Evolutionary conservation across 2,113 vertebrate genomes (phyloP).

Genomic region (Otolemur garnettii): DNA sequence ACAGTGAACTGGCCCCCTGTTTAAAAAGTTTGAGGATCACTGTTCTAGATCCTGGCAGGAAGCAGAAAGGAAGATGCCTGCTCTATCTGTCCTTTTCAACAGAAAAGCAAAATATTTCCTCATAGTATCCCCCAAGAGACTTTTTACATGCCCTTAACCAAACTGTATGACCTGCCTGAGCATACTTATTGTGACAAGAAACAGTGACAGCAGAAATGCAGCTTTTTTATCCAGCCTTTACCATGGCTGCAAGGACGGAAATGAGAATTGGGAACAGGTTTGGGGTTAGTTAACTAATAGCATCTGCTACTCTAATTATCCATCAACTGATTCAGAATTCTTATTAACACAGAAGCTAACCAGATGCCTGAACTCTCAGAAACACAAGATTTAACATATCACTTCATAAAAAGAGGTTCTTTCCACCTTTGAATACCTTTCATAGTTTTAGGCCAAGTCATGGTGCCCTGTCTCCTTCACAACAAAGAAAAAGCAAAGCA

Average conservation of each 20-base stretch:
- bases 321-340: not conserved
- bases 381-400: not conserved
- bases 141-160: not conserved
- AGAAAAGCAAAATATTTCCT: not conserved
- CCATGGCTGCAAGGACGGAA: not conserved
- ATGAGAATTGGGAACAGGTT: not conserved
- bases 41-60: not conserved
- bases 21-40: no score
- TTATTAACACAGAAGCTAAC: not conserved
- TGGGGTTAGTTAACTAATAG: not conserved
- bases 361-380: not conserved
- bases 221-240: not conserved
- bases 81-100: not conserved
- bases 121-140: not conserved
- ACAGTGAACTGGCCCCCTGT: no score
- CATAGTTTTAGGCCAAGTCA: not conserved
- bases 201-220: not conserved
- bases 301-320: not conserved
- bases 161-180: not conserved
- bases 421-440: constrained; percentile 28
- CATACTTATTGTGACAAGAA: not conserved
- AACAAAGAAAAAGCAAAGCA: constrained; percentile 32
- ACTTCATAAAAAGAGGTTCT: not conserved
- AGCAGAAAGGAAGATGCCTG: not conserved
- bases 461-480: not conserved